A percentile compares a stretch with the other conserved stretches of the same genome.
phyloP scores from a whole-genome alignment of 2,888 invertebrate species.

The Cataglyphis rosenhaueri region DNA sequence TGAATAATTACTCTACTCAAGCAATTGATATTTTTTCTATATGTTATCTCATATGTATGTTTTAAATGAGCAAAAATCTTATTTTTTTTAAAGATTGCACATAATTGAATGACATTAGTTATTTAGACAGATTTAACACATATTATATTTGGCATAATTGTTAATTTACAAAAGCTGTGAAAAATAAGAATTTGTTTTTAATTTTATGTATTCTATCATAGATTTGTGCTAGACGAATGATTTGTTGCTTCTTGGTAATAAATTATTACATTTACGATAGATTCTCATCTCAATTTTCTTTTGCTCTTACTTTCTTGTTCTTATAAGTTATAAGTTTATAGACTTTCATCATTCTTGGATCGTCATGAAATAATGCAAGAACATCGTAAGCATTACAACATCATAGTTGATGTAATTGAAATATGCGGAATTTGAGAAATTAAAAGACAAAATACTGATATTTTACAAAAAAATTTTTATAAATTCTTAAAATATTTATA shows the following conservation, averaged over 20 bases:
- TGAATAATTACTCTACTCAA: background rate
- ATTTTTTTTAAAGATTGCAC: background rate
- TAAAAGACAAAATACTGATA: background rate
- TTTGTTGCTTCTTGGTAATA: background rate
- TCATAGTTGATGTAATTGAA: background rate
- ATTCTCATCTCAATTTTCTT: background rate
- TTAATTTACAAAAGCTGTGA: background rate
- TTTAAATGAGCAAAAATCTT: background rate
- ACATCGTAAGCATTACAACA: background rate
- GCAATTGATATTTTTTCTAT: background rate
- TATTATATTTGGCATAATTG: background rate
- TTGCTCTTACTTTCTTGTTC: conserved; percentile 8
- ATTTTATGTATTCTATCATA: background rate
- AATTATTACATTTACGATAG: conserved; percentile 7
- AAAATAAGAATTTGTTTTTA: background rate
- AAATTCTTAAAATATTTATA: background rate
- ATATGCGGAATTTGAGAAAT: background rate
- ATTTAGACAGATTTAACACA: background rate
- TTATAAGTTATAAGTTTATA: conserved; percentile 15
- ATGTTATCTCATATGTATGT: background rate
- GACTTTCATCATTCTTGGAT: background rate
- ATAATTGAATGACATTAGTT: background rate
- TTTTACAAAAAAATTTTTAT: background rate
- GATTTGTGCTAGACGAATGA: background rate
- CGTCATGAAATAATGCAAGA: background rate